phyloP scores from a whole-genome alignment of 2,797 vertebrate species.

The Megalops cyprinoides region DNA sequence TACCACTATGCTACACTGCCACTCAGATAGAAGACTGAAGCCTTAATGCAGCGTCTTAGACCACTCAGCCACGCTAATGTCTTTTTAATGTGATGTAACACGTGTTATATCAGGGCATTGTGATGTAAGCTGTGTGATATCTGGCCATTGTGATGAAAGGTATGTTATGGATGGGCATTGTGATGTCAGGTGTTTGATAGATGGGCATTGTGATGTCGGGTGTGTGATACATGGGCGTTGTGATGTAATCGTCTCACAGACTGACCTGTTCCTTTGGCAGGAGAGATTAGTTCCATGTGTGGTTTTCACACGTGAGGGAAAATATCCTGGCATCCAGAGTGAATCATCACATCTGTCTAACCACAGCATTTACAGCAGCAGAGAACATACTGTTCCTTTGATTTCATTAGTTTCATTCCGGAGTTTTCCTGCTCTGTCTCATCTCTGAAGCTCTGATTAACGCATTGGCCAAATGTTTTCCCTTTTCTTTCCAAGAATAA shows the following conservation, averaged over 20 bases:
- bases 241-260: too few species aligned
- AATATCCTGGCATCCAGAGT: not conserved
- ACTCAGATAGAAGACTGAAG: too few species aligned
- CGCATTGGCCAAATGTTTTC: too few species aligned
- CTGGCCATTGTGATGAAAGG: not conserved
- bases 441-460: not conserved
- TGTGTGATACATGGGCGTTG: not conserved
- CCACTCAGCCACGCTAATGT: too few species aligned
- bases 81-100: not conserved
- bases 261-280: too few species aligned
- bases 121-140: not conserved
- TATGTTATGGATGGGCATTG: not conserved
- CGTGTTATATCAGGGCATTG: not conserved
- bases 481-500: not conserved
- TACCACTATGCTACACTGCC: too few species aligned
- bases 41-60: too few species aligned
- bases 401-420: not conserved
- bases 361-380: not conserved
- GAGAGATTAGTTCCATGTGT: not conserved
- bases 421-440: not conserved
- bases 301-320: not conserved
- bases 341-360: not conserved
- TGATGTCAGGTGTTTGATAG: not conserved
- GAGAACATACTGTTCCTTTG: not conserved
- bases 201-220: not conserved